Conservation (phyloP, 1,140 invertebrate species). For the Saccostrea glomerata region DNA sequence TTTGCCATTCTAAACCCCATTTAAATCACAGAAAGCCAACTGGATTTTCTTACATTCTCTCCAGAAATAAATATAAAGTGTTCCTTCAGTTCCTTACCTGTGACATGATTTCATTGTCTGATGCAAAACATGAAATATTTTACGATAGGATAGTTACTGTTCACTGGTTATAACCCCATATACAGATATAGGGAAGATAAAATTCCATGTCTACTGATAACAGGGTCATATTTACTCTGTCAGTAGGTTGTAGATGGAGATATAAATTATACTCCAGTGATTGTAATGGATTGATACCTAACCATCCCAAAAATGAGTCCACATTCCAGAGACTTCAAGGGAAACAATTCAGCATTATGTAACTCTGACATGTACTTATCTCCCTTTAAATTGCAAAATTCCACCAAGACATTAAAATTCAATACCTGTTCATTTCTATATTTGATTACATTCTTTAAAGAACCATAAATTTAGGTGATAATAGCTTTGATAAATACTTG, state of each 20-base stretch:
- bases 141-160: not conserved
- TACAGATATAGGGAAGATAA: conserved; percentile 6
- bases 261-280: conserved; percentile 15
- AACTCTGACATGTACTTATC: not conserved
- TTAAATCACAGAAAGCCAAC: not conserved
- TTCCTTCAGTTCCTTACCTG: not conserved
- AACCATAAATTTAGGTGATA: not conserved
- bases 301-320: not conserved
- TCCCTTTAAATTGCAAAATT: not conserved
- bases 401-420: no score
- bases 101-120: not conserved
- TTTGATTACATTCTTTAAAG: not conserved
- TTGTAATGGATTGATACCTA: not conserved
- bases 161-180: conserved; percentile 12
- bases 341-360: not conserved
- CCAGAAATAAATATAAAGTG: no score
- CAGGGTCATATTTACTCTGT: not conserved
- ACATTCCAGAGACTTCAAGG: not conserved
- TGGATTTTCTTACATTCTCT: not conserved
- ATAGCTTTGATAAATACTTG: not conserved
- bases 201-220: conserved; percentile 14
- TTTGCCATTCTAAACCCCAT: no score
- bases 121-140: conserved; percentile 1
- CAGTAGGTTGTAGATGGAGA: conserved; percentile 4
- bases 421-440: no score